Evolutionary conservation across 2,888 invertebrate genomes (phyloP).

Genomic region (Oscheius myriophilus): DNA sequence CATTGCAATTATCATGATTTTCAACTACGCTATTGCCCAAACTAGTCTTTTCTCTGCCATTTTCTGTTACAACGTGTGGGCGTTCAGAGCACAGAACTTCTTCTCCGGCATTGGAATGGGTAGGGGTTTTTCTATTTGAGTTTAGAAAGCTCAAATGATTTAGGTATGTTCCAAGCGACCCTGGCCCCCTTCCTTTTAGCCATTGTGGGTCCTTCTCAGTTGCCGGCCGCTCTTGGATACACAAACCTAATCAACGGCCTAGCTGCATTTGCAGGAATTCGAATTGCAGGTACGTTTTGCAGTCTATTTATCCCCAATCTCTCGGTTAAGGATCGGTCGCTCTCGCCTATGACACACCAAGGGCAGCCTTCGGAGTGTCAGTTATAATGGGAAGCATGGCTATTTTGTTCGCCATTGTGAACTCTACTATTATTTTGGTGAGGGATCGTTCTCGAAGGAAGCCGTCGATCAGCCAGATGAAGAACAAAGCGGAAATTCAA

Average conservation of each 20-base stretch:
- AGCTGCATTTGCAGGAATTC: slow-evolving; percentile 40
- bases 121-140: slow-evolving; percentile 14
- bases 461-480: slow-evolving; percentile 51
- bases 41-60: slow-evolving; percentile 39
- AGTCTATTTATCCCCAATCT: not conserved
- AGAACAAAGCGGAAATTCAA: slow-evolving; percentile 45
- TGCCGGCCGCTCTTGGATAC: slow-evolving; percentile 49
- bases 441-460: slow-evolving; percentile 41
- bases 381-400: slow-evolving; percentile 39
- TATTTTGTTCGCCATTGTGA: slow-evolving; percentile 34
- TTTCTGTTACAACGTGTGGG: slow-evolving; percentile 43
- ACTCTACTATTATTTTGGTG: slow-evolving; percentile 33
- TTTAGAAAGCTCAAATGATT: slow-evolving; percentile 1
- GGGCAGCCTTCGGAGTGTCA: slow-evolving; percentile 28
- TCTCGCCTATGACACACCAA: not conserved
- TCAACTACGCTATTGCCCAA: slow-evolving; percentile 48
- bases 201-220: slow-evolving; percentile 47
- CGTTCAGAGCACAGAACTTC: slow-evolving; percentile 47
- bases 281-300: slow-evolving; percentile 33
- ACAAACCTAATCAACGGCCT: slow-evolving; percentile 57
- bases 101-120: slow-evolving; percentile 54
- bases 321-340: slow-evolving; percentile 16
- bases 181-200: slow-evolving; percentile 47
- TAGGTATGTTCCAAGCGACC: slow-evolving; percentile 49
- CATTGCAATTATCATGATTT: slow-evolving; percentile 45